phyloP scores from a whole-genome alignment of 2,888 invertebrate genomes.

The Melanargia galathea region DNA sequence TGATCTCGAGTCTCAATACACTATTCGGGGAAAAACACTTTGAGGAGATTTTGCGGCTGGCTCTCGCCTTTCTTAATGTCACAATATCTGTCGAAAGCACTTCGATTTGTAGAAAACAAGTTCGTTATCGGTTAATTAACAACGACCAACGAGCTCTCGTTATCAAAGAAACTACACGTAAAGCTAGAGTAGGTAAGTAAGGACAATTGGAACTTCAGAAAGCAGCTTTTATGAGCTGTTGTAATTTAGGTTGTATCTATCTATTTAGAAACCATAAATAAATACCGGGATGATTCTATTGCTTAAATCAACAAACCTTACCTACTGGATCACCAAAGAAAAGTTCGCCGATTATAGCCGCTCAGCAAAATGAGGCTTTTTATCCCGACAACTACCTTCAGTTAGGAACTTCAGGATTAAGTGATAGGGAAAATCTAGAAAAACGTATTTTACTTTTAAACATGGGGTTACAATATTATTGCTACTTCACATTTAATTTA shows the following conservation, averaged over 20 bases:
- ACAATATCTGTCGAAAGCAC: background rate
- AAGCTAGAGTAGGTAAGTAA: background rate
- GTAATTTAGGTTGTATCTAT: background rate
- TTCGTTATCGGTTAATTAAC: conserved; percentile 11
- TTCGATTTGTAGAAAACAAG: conserved; percentile 11
- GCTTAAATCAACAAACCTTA: background rate
- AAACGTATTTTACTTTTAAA: no score
- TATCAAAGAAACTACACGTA: conserved; percentile 12
- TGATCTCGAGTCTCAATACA: background rate
- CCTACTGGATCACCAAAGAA: background rate
- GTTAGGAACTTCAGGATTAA: no score
- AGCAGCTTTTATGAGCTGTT: background rate
- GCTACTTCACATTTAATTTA: no score
- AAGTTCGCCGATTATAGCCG: no score
- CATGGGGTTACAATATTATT: no score
- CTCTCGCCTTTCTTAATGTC: background rate
- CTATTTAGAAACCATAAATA: no score
- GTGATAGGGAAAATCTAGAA: no score
- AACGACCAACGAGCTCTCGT: background rate
- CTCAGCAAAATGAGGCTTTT: no score
- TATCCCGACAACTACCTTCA: no score
- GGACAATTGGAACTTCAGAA: conserved; percentile 5
- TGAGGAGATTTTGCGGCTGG: background rate
- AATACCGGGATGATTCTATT: no score
- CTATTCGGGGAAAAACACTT: background rate